Evolutionary conservation across 2,113 vertebrate genomes (phyloP), one percentile per base, ranked within the genome.

Genomic region (Crotalus horridus): DNA sequence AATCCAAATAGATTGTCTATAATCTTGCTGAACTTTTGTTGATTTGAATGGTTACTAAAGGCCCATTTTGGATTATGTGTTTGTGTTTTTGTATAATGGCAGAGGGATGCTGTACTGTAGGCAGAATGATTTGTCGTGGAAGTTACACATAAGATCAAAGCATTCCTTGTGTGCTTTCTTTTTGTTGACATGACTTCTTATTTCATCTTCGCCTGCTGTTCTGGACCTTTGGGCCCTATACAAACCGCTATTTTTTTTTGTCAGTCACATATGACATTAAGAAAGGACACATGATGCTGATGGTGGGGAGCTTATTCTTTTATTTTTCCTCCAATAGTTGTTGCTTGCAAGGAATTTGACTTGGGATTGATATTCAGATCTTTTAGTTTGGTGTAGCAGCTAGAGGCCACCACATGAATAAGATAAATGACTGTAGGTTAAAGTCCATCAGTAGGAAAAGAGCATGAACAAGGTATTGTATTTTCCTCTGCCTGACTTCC

Each of bases 381-480:
- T 64, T 90, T 96, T 96, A 96, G 94, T 91, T 96, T 94, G 94
- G 95, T 95, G 97, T 96, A 94, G 96, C 94, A 97, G 97, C 90
- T n/a, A 0, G 95, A 96, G 94, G 93, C 95, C 94, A 94, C 94
- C 54, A 94, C 1, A 48, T 97, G 97, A 97, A 96, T 96, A 97
- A 98, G 97, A 98, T 96, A 93, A 97, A 98, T 97, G 97, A 97
- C 94, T 94, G 93, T 85, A 93, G 5, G 24, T 94, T 95, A 93
- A 94, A 97, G 91, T 90, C 94, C 97, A 96, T 97, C 95, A 95
- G 95, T 95, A 93, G 97, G 92, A 97, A 96, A 96, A 94, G 89
- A 95, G 95, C 96, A 95, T 94, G 95, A 96, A 94, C 24, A 58
- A 94, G 91, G 48, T 88, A 91, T 26, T 96, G 94, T 95, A 93